Evolutionary conservation across 2,797 vertebrate species (phyloP).

Genomic region (Myotis planiceps): DNA sequence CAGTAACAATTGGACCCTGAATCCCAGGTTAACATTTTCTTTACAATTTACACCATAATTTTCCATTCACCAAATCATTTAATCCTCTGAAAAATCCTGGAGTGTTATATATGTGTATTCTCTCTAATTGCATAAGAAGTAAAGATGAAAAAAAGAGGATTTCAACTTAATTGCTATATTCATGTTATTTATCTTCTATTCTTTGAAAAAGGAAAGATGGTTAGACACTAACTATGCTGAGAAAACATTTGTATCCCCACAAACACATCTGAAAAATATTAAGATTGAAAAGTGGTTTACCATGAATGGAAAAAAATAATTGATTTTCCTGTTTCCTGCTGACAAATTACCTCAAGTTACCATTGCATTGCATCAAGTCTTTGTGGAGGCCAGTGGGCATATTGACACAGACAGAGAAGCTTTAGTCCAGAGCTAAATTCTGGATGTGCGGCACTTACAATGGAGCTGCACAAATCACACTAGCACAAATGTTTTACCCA

Average conservation of each 20-base stretch:
- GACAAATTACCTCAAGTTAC: conserved; percentile 37
- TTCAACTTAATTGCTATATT: not conserved
- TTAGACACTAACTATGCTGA: not conserved
- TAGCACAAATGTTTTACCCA: not conserved
- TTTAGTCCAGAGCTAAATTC: not conserved
- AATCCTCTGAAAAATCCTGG: not conserved
- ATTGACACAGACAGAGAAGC: not conserved
- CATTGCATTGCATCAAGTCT: not conserved
- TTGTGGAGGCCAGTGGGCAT: not conserved
- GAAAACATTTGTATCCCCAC: not conserved
- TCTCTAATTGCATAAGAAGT: not conserved
- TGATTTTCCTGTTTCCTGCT: not conserved
- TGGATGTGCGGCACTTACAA: not conserved
- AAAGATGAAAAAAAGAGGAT: not conserved
- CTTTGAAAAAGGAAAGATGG: not conserved
- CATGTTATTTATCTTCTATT: not conserved
- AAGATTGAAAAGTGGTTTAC: conserved; percentile 8
- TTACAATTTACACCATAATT: not conserved
- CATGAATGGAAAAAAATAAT: not conserved
- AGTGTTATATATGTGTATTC: not conserved
- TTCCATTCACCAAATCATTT: not conserved
- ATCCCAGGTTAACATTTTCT: not conserved
- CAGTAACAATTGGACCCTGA: not conserved
- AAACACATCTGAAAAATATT: conserved; percentile 40
- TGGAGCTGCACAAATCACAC: not conserved